phyloP scores from a whole-genome alignment of 2,797 vertebrate species.

The Acanthiza pusilla region DNA sequence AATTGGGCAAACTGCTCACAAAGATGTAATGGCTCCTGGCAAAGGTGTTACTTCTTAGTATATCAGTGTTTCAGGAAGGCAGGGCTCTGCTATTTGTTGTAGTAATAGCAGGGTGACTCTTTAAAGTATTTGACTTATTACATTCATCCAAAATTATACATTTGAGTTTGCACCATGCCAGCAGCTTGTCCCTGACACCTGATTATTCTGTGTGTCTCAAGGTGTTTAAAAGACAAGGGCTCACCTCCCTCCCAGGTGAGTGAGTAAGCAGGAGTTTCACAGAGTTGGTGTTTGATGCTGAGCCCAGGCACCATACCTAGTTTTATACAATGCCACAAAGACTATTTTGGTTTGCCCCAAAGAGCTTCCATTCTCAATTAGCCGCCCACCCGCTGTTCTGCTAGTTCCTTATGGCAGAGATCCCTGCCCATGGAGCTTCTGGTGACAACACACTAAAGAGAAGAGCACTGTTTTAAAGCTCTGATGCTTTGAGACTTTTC shows the following conservation, averaged over 20 bases:
- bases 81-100: neutral
- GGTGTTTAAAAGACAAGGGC: neutral
- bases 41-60: neutral
- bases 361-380: constrained; percentile 11
- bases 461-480: neutral
- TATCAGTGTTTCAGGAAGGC: neutral
- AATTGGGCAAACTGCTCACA: neutral
- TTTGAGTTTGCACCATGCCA: neutral
- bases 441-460: neutral
- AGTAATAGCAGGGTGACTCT: neutral
- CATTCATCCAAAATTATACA: neutral
- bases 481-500: neutral
- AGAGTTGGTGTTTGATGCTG: neutral
- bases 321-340: neutral
- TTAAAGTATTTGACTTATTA: neutral
- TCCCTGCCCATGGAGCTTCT: neutral
- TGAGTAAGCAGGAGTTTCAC: neutral
- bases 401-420: neutral
- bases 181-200: neutral
- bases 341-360: neutral
- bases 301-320: neutral
- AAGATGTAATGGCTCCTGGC: neutral
- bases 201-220: neutral
- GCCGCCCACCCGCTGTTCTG: neutral
- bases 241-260: neutral